Conservation (phyloP, 2,888 invertebrate genomes). For the Tanytarsus gracilentus region DNA sequence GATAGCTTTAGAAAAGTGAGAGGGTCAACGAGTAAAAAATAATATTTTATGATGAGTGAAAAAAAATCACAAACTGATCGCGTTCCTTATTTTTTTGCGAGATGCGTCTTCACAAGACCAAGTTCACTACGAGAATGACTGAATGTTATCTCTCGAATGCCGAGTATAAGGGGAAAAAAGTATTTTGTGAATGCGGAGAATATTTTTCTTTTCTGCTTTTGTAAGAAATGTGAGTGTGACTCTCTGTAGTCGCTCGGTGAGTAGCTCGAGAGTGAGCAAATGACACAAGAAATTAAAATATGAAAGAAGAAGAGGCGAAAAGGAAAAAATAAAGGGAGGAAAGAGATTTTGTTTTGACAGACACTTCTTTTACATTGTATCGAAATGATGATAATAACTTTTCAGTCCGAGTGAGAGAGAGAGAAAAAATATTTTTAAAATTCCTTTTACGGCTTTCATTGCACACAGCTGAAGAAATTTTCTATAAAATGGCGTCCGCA, state of each 20-base stretch:
- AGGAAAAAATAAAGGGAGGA: background rate
- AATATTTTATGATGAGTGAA: too few relatives aligned
- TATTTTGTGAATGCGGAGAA: conserved; percentile 7
- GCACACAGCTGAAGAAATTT: too few relatives aligned
- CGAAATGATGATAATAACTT: background rate
- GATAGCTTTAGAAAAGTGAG: too few relatives aligned
- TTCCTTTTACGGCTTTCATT: too few relatives aligned
- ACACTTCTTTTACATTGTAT: background rate
- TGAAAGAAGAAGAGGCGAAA: background rate
- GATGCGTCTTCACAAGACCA: conserved; percentile 23
- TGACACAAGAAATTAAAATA: background rate
- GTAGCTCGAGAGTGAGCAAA: background rate
- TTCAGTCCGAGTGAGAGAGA: background rate
- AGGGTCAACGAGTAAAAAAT: too few relatives aligned
- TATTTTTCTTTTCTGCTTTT: conserved; percentile 12
- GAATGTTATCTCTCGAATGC: conserved; percentile 24
- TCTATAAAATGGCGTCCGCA: too few relatives aligned
- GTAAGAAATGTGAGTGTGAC: conserved; percentile 1
- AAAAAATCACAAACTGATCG: too few relatives aligned
- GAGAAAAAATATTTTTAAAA: too few relatives aligned
- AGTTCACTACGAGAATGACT: conserved; percentile 27
- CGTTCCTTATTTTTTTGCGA: background rate
- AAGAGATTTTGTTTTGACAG: background rate
- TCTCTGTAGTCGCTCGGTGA: background rate
- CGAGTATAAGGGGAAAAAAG: conserved; percentile 5